A percentile compares a stretch with the other conserved stretches of the same genome.
Evolutionary conservation across 1,140 invertebrate genomes (phyloP).

Genomic region (Dinothrombium tinctorium): DNA sequence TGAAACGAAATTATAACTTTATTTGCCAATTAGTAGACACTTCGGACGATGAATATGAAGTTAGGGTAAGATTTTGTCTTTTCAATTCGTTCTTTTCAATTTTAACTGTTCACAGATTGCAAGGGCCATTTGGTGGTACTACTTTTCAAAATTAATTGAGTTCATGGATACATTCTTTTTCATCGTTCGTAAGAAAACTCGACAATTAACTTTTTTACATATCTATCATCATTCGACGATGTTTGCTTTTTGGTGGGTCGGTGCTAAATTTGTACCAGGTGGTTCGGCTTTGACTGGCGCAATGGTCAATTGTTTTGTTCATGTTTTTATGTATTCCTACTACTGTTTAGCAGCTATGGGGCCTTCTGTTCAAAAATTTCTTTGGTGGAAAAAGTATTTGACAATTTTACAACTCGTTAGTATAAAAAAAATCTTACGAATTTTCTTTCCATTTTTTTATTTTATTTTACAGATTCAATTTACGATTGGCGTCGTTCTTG

Average conservation of each 20-base stretch:
- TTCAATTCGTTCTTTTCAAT: no score
- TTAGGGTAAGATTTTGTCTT: no score
- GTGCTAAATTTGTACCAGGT: slow-evolving; percentile 4
- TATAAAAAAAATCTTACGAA: slow-evolving; percentile 60
- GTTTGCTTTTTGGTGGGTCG: slow-evolving; percentile 8
- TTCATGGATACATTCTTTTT: slow-evolving; percentile 26
- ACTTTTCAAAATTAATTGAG: slow-evolving; percentile 24
- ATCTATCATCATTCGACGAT: slow-evolving; percentile 24
- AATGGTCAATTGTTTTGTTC: slow-evolving; percentile 27
- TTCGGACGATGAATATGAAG: slow-evolving; percentile 49
- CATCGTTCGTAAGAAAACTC: slow-evolving; percentile 25
- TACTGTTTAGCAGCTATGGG: slow-evolving; percentile 29
- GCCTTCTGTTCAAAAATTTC: slow-evolving; percentile 25
- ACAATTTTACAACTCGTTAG: slow-evolving; percentile 38
- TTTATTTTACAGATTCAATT: slow-evolving; percentile 74
- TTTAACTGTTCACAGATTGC: no score
- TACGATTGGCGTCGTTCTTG: slow-evolving; percentile 51
- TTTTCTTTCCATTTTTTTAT: no score
- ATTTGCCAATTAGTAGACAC: slow-evolving; percentile 67
- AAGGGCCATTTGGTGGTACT: slow-evolving; percentile 27
- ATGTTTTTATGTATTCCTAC: slow-evolving; percentile 34
- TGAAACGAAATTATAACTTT: slow-evolving; percentile 55
- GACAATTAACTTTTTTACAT: slow-evolving; percentile 25
- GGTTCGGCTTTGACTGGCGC: neutral
- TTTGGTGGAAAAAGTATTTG: slow-evolving; percentile 34